Base-by-base conservation (phyloP, 2,113 vertebrate species). In the Phalacrocorax pelagicus region DNA sequence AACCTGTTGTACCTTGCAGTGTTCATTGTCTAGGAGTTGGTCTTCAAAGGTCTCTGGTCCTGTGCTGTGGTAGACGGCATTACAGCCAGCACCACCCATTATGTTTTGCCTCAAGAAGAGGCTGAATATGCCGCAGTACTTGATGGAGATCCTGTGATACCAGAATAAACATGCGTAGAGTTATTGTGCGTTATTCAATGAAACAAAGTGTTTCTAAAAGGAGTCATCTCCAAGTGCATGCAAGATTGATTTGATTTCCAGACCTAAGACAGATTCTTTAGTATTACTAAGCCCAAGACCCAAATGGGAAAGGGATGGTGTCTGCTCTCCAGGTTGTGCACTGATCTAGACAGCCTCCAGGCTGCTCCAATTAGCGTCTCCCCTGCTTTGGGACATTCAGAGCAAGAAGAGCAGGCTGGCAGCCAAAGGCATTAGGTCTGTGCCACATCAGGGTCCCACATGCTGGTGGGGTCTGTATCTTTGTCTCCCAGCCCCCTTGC, bases 171-270 rank as follows among this genome's bases (percentile, higher is more conserved):
- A 86, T 27, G 2, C 67, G n/a, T 13, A 44, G 84, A 81, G 46
- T 38, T 78, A 44, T 21, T 90, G 12, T 27, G 55, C 1, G 0
- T 29, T 88, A 57, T 27, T 90, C 65, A 96, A 54, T 0, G 2
- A 85, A 93, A 81, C 58, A 83, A 93, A 96, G 54, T 2, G 0
- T 20, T 74, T 65, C 30, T 79, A 78, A 72, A 81, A 92, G 86
- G 92, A 0, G 1, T 52, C 30, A 4, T 55, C 5, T 21, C 94
- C 36, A 52, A 79, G 57, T 18, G 15, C 58, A 9, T n/a, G 32
- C 38, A 30, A 51, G 70, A 86, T 27, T 81, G 93, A 83, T 88
- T 97, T 95, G 77, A 87, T 96, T 96, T 96, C 84, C 87, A 90
- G 83, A 32, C 38, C 4, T 12, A 15, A 72, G 27, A 47, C 9